Base-by-base conservation (phyloP, 2,888 invertebrate genomes). In the Ophion ventricosus region DNA sequence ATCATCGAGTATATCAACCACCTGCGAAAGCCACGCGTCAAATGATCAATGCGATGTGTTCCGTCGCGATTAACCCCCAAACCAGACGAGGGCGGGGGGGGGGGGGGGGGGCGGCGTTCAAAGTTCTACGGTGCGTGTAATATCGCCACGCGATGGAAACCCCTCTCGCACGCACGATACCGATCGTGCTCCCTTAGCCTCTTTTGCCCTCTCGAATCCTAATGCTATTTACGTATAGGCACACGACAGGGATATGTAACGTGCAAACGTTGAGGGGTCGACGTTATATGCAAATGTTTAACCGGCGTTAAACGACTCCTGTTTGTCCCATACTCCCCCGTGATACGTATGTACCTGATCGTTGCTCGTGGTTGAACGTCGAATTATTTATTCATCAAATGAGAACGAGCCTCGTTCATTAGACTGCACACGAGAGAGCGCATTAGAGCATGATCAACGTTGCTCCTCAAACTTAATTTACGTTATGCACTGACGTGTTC, bases 231-330 rank as follows among this genome's bases (percentile, higher is more conserved):
- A 25, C 29, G 49, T 40, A 76, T 69, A 40, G 61, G 59, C 40
- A 29, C 17, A 61, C 29, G n/a, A 25, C 5, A 8, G 26, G 29
- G 40, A 57, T 64, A 70, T 67, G 23, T 43, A 57, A n/a, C 40
- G 17, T 57, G n/a, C 59, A 56, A 57, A 56, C 73, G 26, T 17
- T 40, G 61, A 63, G 61, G 74, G 49, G 23, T 49, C 87, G 87
- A 87, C 88, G 87, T 43, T 43, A 89, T 89, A 90, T 89, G 89
- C 84, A 88, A 91, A 91, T 90, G 87, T 90, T 91, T 90, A 88
- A 87, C 83, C 79, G 87, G 63, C 87, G 82, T 88, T 89, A 90
- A 91, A 90, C 80, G 87, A 80, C 86, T 83, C 73, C 70, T 77
- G 79, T 82, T 80, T 77, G 83, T 57, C 35, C 63, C 49, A 29